A percentile compares a stretch with the other conserved stretches of the same genome.
These are phyloP conservation scores for Cygnus atratus DNA, from an alignment of 2,113 vertebrate species.

Conservation along the genomic window DNA sequence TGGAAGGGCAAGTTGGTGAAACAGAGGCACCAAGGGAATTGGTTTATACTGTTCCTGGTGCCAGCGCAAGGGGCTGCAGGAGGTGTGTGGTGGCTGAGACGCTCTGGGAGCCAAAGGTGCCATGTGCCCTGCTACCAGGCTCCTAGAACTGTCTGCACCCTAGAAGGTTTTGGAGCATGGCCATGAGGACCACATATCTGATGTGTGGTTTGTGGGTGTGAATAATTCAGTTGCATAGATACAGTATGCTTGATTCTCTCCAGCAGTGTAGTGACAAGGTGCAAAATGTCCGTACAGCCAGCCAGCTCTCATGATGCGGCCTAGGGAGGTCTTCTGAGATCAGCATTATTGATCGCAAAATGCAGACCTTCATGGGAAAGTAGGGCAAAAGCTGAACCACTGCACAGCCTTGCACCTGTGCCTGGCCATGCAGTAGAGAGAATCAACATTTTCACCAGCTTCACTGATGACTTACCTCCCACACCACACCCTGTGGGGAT, in stretches of 20 bases:
- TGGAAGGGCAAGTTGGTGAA: neutral
- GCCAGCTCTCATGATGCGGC: neutral
- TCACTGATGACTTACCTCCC: neutral
- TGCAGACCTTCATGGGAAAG: neutral
- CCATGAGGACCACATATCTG: neutral
- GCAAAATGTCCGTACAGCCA: neutral
- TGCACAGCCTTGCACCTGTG: neutral
- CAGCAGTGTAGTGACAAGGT: neutral
- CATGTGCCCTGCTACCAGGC: neutral
- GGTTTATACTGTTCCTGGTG: neutral
- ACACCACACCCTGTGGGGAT: no score
- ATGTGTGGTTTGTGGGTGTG: neutral
- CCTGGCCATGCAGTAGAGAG: neutral
- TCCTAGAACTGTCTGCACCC: neutral
- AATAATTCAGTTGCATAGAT: neutral
- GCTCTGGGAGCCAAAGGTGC: neutral
- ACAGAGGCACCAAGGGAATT: neutral
- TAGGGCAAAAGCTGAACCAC: neutral
- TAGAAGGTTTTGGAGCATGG: neutral
- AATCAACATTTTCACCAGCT: neutral
- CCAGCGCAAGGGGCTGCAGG: neutral
- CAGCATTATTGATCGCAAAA: neutral
- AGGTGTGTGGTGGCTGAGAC: neutral
- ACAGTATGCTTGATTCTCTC: neutral
- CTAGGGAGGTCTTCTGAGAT: neutral